Conservation (phyloP, 2,888 invertebrate species). For the Entomobrya multifasciata region DNA sequence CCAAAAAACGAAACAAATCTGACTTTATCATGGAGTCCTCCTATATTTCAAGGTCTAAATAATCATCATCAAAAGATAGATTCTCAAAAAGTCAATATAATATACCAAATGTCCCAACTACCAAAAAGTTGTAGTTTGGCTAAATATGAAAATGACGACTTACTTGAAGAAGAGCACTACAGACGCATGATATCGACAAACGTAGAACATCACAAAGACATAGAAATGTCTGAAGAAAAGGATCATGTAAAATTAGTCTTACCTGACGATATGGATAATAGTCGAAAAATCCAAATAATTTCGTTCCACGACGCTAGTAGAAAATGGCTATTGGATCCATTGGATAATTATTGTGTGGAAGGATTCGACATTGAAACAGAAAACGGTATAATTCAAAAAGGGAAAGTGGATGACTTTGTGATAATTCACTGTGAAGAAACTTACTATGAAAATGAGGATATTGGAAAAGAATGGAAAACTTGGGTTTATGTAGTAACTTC, state of each 20-base stretch:
- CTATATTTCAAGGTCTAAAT: neutral
- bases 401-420: neutral
- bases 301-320: neutral
- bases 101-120: neutral
- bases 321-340: neutral
- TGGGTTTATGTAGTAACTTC: neutral
- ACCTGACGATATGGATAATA: neutral
- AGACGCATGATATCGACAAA: neutral
- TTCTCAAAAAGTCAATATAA: neutral
- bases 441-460: no score
- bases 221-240: neutral
- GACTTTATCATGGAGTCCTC: neutral
- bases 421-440: neutral
- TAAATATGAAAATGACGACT: neutral
- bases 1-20: neutral
- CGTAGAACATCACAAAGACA: neutral
- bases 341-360: neutral
- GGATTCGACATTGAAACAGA: neutral
- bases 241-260: slow-evolving; percentile 6
- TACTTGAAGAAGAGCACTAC: neutral
- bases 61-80: neutral
- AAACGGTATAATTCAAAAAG: neutral
- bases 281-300: neutral
- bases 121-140: neutral
- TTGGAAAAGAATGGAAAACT: neutral